Percentiles rank a stretch among this genome's conserved stretches.
These are phyloP conservation scores for Eurystomus gularis DNA, from an alignment of 2,113 vertebrate species.

Conservation along the genomic window DNA sequence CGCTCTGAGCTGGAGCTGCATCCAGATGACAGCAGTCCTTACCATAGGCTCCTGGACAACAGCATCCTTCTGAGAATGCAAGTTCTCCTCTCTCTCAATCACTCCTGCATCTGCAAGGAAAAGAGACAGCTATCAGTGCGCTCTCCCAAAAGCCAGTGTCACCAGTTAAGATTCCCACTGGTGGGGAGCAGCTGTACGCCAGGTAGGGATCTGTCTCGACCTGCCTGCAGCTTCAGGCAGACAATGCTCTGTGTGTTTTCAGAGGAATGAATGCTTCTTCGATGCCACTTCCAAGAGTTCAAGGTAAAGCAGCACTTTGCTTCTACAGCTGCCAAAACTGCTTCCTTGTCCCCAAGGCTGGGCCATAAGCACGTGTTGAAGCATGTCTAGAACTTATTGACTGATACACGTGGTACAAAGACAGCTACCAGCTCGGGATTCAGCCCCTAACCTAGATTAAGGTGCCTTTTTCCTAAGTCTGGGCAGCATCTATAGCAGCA, in stretches of 20 bases:
- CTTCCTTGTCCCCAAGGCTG: neutral
- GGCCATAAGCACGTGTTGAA: neutral
- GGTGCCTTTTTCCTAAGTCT: neutral
- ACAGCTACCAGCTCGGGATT: neutral
- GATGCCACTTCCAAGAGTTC: neutral
- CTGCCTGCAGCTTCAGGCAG: neutral
- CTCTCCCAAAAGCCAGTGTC: neutral
- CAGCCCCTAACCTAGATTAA: neutral
- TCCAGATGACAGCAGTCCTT: neutral
- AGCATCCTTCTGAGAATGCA: neutral
- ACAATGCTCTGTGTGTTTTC: neutral
- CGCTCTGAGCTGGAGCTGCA: neutral
- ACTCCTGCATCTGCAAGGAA: conserved; percentile 66
- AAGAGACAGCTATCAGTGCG: neutral
- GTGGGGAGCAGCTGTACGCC: neutral
- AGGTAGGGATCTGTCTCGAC: neutral
- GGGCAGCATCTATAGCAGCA: neutral
- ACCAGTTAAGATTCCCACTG: neutral
- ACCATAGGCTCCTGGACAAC: conserved; percentile 38
- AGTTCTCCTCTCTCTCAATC: conserved; percentile 45
- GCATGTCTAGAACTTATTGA: neutral
- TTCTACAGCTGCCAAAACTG: neutral
- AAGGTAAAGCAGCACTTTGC: neutral
- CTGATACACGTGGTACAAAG: neutral
- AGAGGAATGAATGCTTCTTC: neutral